Base-by-base conservation (phyloP, 2,888 invertebrate species). In the Aspidiotus rigidus region DNA sequence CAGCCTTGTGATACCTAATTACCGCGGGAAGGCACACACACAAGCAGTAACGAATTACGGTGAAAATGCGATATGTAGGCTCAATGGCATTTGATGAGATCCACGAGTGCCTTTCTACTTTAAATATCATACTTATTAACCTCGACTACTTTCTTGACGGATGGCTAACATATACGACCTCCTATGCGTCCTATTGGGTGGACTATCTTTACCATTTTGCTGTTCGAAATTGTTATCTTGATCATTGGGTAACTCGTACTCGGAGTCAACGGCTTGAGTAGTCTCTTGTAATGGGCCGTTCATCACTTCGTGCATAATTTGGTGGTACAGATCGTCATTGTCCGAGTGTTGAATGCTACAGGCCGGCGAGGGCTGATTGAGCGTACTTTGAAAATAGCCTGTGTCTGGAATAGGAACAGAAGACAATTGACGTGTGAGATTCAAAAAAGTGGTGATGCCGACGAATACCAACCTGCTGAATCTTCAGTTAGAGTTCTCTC, bases 121-220 rank as follows among this genome's bases (percentile, higher is more conserved):
- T 44, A 44, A 16, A 49, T 61, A 40, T 41, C 41, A 41, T 61
- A 40, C 39, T 13, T 49, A 49, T 49, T 49, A 49, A 78, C 83
- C 83, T 76, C 81, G 82, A 72, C 83, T 83, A 73, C 82, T 83
- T 66, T 80, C 80, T 73, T 80, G 81, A 55, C 72, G 70, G 41
- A 71, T 73, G 17, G 73, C 73, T 16, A 73, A 57, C 70, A 72
- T 72, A 41, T 73, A 73, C 10, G 72, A 72, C 42, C 72, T 62
- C n/a, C 73, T 60, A 53, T 72, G 72, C 1, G 69, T 57, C 7
- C 70, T 62, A n/a, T 41, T 61, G 1, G 71, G 71, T 13, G 70
- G 69, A n/a, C 60, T 56, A 28, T 60, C 8, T 41, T 54, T 64
- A 59, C 56, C 59, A 10, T 59, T 40, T 40, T 10, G 9, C 15